Conservation (phyloP, 2,888 invertebrate species). For the Lamproptera curius region DNA sequence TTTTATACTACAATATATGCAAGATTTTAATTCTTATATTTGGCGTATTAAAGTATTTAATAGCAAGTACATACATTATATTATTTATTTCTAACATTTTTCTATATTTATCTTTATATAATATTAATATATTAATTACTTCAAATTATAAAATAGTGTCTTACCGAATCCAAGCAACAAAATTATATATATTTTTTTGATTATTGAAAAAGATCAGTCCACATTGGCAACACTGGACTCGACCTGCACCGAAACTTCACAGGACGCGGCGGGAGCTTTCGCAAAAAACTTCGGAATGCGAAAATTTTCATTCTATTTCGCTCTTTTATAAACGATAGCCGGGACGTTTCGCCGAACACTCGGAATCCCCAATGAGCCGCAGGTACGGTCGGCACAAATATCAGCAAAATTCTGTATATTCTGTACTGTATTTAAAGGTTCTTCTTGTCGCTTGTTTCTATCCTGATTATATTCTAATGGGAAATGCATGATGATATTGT, state of each 20-base stretch:
- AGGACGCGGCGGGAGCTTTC: slow-evolving; percentile 26
- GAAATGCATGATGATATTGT: too few species aligned
- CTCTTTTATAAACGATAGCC: slow-evolving; percentile 62
- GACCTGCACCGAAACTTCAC: slow-evolving; percentile 18
- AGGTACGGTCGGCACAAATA: slow-evolving; percentile 49
- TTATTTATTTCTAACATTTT: too few species aligned
- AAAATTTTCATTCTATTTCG: slow-evolving; percentile 44
- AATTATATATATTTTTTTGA: not conserved
- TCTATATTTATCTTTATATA: not conserved
- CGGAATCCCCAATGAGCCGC: slow-evolving; percentile 58
- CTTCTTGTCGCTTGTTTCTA: too few species aligned
- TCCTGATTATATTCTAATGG: too few species aligned
- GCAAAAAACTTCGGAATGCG: slow-evolving; percentile 49
- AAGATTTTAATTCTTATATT: too few species aligned
- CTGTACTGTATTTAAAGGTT: too few species aligned
- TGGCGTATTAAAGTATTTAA: too few species aligned
- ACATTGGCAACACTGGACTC: slow-evolving; percentile 13
- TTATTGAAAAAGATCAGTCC: not conserved
- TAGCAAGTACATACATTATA: not conserved
- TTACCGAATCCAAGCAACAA: not conserved
- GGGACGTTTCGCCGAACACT: slow-evolving; percentile 30
- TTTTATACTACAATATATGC: too few species aligned
- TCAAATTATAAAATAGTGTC: not conserved
- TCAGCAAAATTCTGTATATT: too few species aligned
- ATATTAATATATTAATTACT: not conserved